These are phyloP conservation scores for Drosophila parthenogenetica DNA, from an alignment of 2,888 invertebrate genomes.

Conservation along the genomic window DNA sequence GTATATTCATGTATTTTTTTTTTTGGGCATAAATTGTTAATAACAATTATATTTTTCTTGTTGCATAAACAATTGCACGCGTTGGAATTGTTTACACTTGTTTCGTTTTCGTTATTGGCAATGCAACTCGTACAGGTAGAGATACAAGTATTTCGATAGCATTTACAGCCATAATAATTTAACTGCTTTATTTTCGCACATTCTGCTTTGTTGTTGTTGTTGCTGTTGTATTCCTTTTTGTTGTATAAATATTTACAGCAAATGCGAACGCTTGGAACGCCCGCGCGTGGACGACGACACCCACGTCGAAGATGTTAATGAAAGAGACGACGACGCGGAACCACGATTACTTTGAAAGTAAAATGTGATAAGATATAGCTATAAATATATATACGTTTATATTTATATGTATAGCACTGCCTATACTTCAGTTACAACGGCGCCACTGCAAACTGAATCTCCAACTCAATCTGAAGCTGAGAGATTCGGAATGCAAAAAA, in stretches of 20 bases:
- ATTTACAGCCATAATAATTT: constrained; percentile 48
- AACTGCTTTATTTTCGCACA: constrained; percentile 56
- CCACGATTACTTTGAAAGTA: constrained; percentile 36
- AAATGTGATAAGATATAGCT: constrained; percentile 37
- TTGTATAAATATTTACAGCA: constrained; percentile 55
- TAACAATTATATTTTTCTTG: constrained; percentile 55
- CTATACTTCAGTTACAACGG: constrained; percentile 19
- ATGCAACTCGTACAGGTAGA: constrained; percentile 28
- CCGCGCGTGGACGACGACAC: constrained; percentile 41
- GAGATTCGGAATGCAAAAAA: too few relatives aligned
- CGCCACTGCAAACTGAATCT: constrained; percentile 9
- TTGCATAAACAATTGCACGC: constrained; percentile 73
- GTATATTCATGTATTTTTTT: constrained; percentile 5
- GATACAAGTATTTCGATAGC: constrained; percentile 32
- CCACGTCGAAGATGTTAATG: constrained; percentile 39
- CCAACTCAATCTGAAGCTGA: constrained; percentile 19
- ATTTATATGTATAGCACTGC: background rate
- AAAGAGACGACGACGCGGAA: constrained; percentile 21
- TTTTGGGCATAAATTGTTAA: constrained; percentile 57
- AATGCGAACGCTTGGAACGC: constrained; percentile 36
- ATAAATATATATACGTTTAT: constrained; percentile 7
- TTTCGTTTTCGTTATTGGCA: constrained; percentile 28
- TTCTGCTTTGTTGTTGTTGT: constrained; percentile 12
- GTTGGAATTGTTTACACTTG: constrained; percentile 48
- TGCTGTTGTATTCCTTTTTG: constrained; percentile 13